phyloP scores from a whole-genome alignment of 2,888 invertebrate species.

The Brachyptera putata region DNA sequence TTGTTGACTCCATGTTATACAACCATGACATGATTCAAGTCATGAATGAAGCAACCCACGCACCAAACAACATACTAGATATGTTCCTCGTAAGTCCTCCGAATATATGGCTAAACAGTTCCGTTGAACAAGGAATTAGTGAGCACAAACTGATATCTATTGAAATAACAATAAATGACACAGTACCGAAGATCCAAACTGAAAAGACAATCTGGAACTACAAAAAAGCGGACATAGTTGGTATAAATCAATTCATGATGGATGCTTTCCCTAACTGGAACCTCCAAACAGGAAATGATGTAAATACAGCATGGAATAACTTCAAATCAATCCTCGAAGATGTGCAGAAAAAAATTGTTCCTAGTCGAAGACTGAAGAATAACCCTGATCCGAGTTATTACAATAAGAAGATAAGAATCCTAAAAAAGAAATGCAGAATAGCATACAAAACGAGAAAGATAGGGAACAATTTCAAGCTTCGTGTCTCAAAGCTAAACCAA shows the following conservation, averaged over 20 bases:
- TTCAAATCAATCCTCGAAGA: background rate
- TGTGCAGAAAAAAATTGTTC: background rate
- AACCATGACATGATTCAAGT: background rate
- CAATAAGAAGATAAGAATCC: background rate
- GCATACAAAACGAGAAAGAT: background rate
- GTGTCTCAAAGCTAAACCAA: background rate
- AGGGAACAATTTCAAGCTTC: background rate
- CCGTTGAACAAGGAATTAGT: background rate
- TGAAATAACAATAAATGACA: background rate
- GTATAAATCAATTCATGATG: background rate
- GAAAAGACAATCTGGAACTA: background rate
- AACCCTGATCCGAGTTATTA: background rate
- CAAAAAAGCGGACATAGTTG: background rate
- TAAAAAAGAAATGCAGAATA: background rate
- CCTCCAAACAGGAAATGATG: background rate
- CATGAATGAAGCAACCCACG: background rate
- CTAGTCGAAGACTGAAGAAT: no score
- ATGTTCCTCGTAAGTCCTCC: background rate
- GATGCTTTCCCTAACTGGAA: background rate
- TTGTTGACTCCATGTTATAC: background rate
- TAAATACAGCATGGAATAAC: background rate
- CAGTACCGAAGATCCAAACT: background rate
- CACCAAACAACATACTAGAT: background rate
- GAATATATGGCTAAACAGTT: background rate
- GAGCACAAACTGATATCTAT: background rate